Percentiles rank a stretch among this genome's conserved stretches.
Evolutionary conservation across 2,113 vertebrate genomes (phyloP).

Genomic region (Catharus minimus): DNA sequence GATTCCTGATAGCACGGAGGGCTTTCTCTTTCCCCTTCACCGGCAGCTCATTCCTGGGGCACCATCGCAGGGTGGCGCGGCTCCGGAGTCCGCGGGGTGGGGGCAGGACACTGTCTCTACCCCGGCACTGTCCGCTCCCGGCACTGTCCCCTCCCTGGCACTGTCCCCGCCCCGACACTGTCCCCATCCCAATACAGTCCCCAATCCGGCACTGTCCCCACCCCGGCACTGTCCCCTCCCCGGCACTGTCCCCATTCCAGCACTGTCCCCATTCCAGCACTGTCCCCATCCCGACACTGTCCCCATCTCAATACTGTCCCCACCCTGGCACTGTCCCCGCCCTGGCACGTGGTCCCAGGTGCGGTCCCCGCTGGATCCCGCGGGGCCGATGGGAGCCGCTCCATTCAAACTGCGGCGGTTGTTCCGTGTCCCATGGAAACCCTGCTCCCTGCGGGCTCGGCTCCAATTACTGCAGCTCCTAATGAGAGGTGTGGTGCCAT

Average conservation of each 20-base stretch:
- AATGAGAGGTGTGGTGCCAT: slow-evolving; percentile 33
- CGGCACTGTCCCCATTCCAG: neutral
- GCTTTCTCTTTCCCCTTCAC: neutral
- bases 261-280: neutral
- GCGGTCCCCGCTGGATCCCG: slow-evolving; percentile 27
- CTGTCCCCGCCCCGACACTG: no score
- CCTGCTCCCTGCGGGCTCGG: neutral
- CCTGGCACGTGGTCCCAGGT: neutral
- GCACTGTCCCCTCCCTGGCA: no score
- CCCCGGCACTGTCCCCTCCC: neutral
- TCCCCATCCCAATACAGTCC: no score
- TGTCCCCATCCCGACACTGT: no score
- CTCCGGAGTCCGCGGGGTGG: rapidly evolving
- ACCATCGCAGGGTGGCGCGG: neutral
- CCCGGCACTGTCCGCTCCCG: no score
- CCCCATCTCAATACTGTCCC: no score
- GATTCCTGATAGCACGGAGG: rapidly evolving
- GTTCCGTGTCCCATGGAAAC: neutral
- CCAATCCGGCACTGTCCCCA: neutral
- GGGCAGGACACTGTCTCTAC: neutral
- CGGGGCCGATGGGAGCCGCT: slow-evolving; percentile 71
- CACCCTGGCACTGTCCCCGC: neutral
- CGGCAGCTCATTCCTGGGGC: neutral
- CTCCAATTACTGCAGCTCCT: neutral
- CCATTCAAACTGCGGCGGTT: slow-evolving; percentile 67